phyloP scores from a whole-genome alignment of 2,888 invertebrate species.

The Orgyia antiqua region DNA sequence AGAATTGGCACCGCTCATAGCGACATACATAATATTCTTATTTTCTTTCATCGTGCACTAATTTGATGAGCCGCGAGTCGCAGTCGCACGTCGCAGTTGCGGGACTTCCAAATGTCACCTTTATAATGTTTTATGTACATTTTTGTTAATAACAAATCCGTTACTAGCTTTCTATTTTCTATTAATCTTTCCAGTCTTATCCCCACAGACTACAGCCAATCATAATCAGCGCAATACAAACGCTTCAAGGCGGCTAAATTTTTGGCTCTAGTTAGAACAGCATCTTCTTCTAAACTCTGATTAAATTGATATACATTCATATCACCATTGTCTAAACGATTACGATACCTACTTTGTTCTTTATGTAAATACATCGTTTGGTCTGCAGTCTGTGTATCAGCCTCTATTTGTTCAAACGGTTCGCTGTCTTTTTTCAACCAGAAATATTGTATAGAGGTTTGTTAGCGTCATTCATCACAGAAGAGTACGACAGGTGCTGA shows the following conservation, averaged over 20 bases:
- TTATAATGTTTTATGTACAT: too few species aligned
- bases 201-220: constrained; percentile 23
- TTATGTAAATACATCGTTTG: not conserved
- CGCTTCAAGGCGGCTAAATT: constrained; percentile 45
- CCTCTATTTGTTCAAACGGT: constrained; percentile 4
- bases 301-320: constrained; percentile 15
- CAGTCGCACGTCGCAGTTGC: too few species aligned
- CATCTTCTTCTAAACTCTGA: constrained; percentile 21
- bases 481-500: constrained; percentile 81
- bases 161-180: not conserved
- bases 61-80: too few species aligned
- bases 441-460: constrained; percentile 20
- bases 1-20: too few species aligned
- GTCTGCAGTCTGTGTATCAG: not conserved
- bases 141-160: constrained; percentile 6
- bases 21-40: too few species aligned
- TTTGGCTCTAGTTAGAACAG: constrained; percentile 38
- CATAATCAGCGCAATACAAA: constrained; percentile 44
- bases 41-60: too few species aligned
- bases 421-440: constrained; percentile 26
- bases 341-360: not conserved
- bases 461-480: constrained; percentile 74
- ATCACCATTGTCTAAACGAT: constrained; percentile 12
- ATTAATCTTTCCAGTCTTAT: too few species aligned
- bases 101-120: too few species aligned